Evolutionary conservation across 2,113 vertebrate genomes (phyloP).

Genomic region (Poecile atricapillus): DNA sequence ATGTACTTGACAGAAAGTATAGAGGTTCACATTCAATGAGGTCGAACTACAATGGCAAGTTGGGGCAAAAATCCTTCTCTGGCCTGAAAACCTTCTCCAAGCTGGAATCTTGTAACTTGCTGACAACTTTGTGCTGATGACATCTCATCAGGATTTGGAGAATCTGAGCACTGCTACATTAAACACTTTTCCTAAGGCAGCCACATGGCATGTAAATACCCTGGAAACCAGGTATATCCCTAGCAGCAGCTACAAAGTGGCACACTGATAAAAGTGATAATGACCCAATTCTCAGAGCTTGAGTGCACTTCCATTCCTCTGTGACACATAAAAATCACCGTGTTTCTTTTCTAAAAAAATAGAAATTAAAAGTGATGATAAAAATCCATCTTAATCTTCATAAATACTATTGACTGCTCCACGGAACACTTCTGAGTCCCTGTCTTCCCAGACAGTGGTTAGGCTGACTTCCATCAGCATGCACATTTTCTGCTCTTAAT

Average conservation of each 20-base stretch:
- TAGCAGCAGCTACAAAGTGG: background rate
- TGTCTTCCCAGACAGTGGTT: background rate
- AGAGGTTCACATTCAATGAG: background rate
- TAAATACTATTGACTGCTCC: background rate
- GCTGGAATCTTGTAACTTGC: background rate
- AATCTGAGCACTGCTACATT: background rate
- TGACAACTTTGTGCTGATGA: background rate
- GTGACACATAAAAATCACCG: background rate
- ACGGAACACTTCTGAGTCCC: background rate
- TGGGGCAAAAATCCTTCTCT: background rate
- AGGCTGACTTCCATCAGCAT: background rate
- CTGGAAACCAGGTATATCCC: background rate
- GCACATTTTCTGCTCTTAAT: background rate
- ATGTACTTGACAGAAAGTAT: background rate
- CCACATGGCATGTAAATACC: background rate
- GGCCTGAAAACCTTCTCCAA: background rate
- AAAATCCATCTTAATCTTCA: background rate
- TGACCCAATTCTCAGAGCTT: background rate
- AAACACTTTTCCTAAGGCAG: background rate
- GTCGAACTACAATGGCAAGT: fast-evolving
- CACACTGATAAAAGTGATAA: background rate
- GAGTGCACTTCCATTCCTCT: background rate
- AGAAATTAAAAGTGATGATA: background rate
- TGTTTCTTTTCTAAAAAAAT: background rate
- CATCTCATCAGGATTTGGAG: background rate